A percentile compares a stretch with the other conserved stretches of the same genome.
These are phyloP conservation scores for Corythaixoides concolor DNA, from an alignment of 2,113 vertebrate species.

Conservation along the genomic window DNA sequence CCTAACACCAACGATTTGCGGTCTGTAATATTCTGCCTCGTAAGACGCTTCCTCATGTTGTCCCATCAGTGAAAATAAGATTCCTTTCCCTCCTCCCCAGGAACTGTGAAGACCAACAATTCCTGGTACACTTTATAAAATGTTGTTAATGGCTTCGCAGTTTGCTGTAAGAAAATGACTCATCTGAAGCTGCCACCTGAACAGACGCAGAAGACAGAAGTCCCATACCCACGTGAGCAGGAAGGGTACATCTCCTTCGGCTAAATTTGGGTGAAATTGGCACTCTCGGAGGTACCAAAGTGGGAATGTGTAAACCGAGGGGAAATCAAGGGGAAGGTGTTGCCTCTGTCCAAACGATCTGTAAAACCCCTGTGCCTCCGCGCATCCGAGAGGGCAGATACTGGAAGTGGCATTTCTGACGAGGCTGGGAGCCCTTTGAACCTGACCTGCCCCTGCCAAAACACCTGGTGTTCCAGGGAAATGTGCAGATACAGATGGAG, in stretches of 20 bases:
- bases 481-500: background rate
- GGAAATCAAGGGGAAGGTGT: background rate
- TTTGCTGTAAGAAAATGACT: background rate
- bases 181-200: background rate
- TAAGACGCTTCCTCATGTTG: background rate
- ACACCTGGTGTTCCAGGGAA: background rate
- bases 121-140: background rate
- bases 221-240: background rate
- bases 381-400: background rate
- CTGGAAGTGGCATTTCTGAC: background rate
- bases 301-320: background rate
- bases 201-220: background rate
- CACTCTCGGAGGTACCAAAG: rapidly evolving
- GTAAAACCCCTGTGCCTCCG: background rate
- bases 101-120: background rate
- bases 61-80: background rate
- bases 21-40: background rate
- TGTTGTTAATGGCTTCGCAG: background rate
- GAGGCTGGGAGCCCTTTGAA: background rate
- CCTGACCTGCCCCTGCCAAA: background rate
- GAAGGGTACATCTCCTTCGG: background rate
- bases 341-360: rapidly evolving
- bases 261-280: background rate
- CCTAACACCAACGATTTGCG: background rate
- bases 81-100: background rate